Evolutionary conservation across 2,113 vertebrate species (phyloP), one percentile per base, ranked within the genome.

Genomic region (Kryptolebias marmoratus): DNA sequence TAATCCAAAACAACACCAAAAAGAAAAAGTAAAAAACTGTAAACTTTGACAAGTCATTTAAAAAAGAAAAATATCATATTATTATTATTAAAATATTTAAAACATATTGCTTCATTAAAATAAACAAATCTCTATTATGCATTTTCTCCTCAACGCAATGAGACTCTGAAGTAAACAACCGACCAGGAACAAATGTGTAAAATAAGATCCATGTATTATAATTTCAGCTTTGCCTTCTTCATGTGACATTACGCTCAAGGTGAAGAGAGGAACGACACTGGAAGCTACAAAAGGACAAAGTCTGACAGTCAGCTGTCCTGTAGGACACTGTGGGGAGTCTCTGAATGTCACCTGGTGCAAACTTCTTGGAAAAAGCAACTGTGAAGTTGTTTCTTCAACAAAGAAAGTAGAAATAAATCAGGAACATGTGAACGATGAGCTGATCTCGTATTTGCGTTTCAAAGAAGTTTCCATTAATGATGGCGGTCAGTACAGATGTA

Each of bases 271-370:
- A 16, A 58, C 2, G 0, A 67, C 18, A 1, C 0, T 0, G 66
- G 58, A 1, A 31, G 7, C 3, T 15, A 45, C 10, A 53, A 71
- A 72, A 31, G n/a, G 6, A 1, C 18, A 28, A 2, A 4, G 0
- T 27, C 1, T 86, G 69, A 79, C 13, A 1, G 27, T 88, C 70
- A 16, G 1, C 0, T 85, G 85, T 71, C 63, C 72, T 0, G 60
- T 86, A 11, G 68, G 2, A 50, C 57, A 74, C 76, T 89, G 83
- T 53, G 79, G 79, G 31, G 0, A 79, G 45, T 1, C 4, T 0
- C 0, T 44, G 0, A 18, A 59, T 0, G 9, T 88, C 61, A 60
- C 61, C 58, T 89, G 88, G 85, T 86, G 69, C 68, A 89, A 86
- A 84, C 0, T 59, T 1, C 1, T 49, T 0, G 0, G 59, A 15